These are phyloP conservation scores for Schizothorax lantsangensis DNA, from an alignment of 2,797 vertebrate genomes.

Conservation along the genomic window DNA sequence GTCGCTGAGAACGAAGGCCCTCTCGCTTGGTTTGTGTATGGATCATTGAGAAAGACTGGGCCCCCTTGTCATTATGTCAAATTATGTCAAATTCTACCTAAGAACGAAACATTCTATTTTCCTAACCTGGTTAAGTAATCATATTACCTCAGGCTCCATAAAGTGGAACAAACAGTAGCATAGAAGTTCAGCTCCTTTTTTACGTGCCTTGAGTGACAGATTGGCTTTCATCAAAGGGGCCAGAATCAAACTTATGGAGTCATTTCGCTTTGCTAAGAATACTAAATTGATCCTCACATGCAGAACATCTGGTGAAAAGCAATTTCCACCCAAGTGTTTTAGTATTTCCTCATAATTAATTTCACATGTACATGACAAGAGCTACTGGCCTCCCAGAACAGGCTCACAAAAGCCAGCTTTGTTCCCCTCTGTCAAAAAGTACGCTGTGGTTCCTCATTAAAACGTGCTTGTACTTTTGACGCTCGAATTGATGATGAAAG, in stretches of 20 bases:
- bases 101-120: slow-evolving; percentile 83
- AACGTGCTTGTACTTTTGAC: slow-evolving; percentile 64
- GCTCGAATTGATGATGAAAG: slow-evolving; percentile 68
- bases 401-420: slow-evolving; percentile 84
- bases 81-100: slow-evolving; percentile 73
- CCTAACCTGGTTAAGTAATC: slow-evolving; percentile 86
- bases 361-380: slow-evolving; percentile 87
- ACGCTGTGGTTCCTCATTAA: slow-evolving; percentile 74
- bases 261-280: slow-evolving; percentile 77
- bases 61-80: slow-evolving; percentile 76
- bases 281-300: slow-evolving; percentile 84
- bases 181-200: slow-evolving; percentile 74
- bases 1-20: slow-evolving; percentile 64
- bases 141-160: slow-evolving; percentile 83
- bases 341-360: slow-evolving; percentile 89
- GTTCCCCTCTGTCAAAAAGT: slow-evolving; percentile 74
- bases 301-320: slow-evolving; percentile 85
- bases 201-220: slow-evolving; percentile 80
- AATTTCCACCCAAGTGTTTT: slow-evolving; percentile 88
- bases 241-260: slow-evolving; percentile 73
- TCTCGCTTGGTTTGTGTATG: slow-evolving; percentile 71
- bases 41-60: slow-evolving; percentile 78
- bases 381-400: slow-evolving; percentile 81
- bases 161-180: slow-evolving; percentile 85
- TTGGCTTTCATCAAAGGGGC: slow-evolving; percentile 82